Evolutionary conservation across 2,113 vertebrate genomes (phyloP).

Genomic region (Tachysurus fulvidraco): DNA sequence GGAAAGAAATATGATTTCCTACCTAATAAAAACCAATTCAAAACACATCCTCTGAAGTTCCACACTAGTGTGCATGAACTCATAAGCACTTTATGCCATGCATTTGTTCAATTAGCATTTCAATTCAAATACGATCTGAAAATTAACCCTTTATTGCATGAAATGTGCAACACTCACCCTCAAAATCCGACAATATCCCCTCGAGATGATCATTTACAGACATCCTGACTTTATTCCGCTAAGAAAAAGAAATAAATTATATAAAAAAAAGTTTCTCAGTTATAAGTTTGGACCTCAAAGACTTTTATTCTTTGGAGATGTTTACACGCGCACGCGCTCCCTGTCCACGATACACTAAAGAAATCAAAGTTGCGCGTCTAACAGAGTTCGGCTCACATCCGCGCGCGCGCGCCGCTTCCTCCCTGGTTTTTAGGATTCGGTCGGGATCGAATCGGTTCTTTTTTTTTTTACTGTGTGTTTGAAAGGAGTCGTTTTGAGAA

Average conservation of each 20-base stretch:
- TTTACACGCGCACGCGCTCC: neutral
- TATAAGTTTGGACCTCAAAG: too few species aligned
- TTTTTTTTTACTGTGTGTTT: neutral
- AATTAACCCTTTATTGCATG: neutral
- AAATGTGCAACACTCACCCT: conserved; percentile 70
- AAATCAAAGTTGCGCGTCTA: conserved; percentile 43
- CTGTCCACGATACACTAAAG: conserved; percentile 4
- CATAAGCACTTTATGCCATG: neutral
- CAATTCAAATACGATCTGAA: neutral
- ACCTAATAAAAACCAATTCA: neutral
- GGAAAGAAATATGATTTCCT: neutral
- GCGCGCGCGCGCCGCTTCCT: conserved; percentile 28
- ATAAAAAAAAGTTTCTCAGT: neutral
- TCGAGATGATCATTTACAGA: conserved; percentile 82
- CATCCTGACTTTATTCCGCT: conserved; percentile 65
- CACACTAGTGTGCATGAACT: neutral
- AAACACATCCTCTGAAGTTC: neutral
- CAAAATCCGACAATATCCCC: conserved; percentile 82
- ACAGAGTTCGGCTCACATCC: conserved; percentile 38
- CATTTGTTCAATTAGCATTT: neutral
- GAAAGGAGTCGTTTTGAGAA: neutral
- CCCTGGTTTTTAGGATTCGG: neutral
- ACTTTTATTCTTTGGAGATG: neutral
- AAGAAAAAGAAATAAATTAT: neutral
- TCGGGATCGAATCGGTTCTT: neutral